Evolutionary conservation across 2,888 invertebrate genomes (phyloP).

Genomic region (Congeria kusceri): DNA sequence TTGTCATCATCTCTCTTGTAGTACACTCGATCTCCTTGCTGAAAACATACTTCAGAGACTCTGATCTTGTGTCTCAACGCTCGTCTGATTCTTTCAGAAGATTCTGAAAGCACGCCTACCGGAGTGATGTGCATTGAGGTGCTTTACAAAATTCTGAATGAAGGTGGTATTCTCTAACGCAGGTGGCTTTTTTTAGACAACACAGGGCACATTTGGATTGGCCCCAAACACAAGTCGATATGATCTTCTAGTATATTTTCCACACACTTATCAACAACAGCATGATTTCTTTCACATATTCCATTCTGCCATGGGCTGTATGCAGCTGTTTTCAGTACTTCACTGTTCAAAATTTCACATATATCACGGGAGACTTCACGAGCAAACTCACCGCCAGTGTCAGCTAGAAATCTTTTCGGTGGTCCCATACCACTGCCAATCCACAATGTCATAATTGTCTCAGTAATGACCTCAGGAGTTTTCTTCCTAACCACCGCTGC

Average conservation of each 20-base stretch:
- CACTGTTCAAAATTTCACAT: slow-evolving; percentile 46
- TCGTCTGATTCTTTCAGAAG: slow-evolving; percentile 49
- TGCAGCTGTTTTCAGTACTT: slow-evolving; percentile 40
- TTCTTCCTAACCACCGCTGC: slow-evolving; percentile 43
- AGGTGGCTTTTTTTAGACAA: slow-evolving; percentile 29
- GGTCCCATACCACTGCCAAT: slow-evolving; percentile 45
- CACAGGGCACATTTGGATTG: slow-evolving; percentile 50
- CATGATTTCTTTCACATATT: slow-evolving; percentile 47
- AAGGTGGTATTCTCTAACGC: slow-evolving; percentile 39
- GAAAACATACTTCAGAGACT: slow-evolving; percentile 29
- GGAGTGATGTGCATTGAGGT: slow-evolving; percentile 52
- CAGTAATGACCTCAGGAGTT: slow-evolving; percentile 32
- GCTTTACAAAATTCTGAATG: slow-evolving; percentile 43
- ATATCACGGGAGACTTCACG: slow-evolving; percentile 48
- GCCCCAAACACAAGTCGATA: slow-evolving; percentile 51
- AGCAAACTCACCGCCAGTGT: slow-evolving; percentile 56
- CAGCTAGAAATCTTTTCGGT: slow-evolving; percentile 32
- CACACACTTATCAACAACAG: slow-evolving; percentile 49
- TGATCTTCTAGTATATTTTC: slow-evolving; percentile 38
- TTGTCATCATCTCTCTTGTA: slow-evolving; percentile 53
- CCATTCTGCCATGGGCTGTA: slow-evolving; percentile 56
- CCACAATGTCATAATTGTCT: slow-evolving; percentile 42
- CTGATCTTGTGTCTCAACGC: slow-evolving; percentile 48
- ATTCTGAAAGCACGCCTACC: slow-evolving; percentile 47
- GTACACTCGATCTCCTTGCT: slow-evolving; percentile 56